Evolutionary conservation across 2,888 invertebrate genomes (phyloP), one percentile per base, ranked within the genome.

Genomic region (Serrognathus titanus): DNA sequence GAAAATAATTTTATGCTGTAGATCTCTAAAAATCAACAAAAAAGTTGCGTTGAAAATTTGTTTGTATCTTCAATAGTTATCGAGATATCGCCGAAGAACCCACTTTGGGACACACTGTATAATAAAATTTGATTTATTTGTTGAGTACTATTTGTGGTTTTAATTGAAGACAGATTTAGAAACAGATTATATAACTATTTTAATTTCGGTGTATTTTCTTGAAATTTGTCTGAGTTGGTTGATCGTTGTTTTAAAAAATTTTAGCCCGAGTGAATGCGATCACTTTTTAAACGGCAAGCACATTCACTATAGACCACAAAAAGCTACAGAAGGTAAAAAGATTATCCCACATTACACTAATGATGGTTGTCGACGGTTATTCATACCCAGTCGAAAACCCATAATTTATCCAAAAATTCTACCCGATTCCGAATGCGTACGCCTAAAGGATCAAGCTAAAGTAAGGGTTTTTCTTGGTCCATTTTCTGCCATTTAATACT

Each of bases 351-450:
- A 66, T 11, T 59, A 67, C 36, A 65, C 70, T 20, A 63, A 71
- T 0, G 78, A 78, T 1, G 78, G 79, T 4, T 80, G 76, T 69
- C 70, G 83, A 35, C 69, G 72, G 1, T 68, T 84, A 7, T 65
- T 85, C 2, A 74, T 86, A 1, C 85, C 86, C 0, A 80, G 79
- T 48, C 73, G 71, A 2, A 71, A 79, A 35, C 80, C 80, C 0
- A 82, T 81, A 59, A 78, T 78, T 54, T 81, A 83, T 63, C 84
- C 86, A 0, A 85, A 83, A 2, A 75, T 87, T 39, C 80, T 87
- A 71, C 81, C 82, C 0, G 80, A 79, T 54, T 74, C 77, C 0
- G 87, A 90, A 60, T 85, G 83, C 59, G 78, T 84, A 1, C 75
- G 85, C 36, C 70, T 89, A 3, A 80, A 82, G 68, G 77, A 80